Conservation (phyloP, 2,888 invertebrate species). For the Amaurobius ferox region DNA sequence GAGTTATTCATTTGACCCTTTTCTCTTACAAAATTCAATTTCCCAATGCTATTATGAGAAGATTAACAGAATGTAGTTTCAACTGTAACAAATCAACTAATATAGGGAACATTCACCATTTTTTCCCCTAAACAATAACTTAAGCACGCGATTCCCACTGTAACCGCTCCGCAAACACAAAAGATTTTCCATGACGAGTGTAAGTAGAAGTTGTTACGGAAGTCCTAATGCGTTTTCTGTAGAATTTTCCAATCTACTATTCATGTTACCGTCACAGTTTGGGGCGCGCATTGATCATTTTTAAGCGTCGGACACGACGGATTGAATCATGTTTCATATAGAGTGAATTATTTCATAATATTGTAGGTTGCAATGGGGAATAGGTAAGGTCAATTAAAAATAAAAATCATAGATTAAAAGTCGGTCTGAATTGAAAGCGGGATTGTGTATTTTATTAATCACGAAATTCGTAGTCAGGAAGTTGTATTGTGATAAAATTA, state of each 20-base stretch:
- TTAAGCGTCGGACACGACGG: background rate
- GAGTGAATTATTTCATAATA: background rate
- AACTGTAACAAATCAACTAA: background rate
- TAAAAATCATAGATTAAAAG: no score
- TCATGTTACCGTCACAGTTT: slow-evolving; percentile 21
- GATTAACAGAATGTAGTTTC: slow-evolving; percentile 32
- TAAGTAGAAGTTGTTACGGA: slow-evolving; percentile 48
- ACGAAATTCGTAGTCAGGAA: no score
- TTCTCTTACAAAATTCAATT: slow-evolving; percentile 42
- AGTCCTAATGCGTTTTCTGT: slow-evolving; percentile 49
- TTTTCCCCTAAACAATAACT: slow-evolving; percentile 14
- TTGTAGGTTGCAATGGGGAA: background rate
- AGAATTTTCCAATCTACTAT: slow-evolving; percentile 18
- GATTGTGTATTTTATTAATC: no score
- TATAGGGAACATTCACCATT: background rate
- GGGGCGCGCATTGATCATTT: background rate
- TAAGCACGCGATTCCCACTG: slow-evolving; percentile 13
- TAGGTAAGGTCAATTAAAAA: no score
- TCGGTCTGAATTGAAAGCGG: no score
- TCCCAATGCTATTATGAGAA: slow-evolving; percentile 22
- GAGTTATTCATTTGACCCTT: background rate
- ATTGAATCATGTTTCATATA: background rate
- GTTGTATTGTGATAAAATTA: no score
- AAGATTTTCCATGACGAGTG: slow-evolving; percentile 22
- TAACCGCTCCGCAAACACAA: background rate